Evolutionary conservation across 92 coral and sea anemone species (phyloP).

Genomic region (Phenganax marumi): DNA sequence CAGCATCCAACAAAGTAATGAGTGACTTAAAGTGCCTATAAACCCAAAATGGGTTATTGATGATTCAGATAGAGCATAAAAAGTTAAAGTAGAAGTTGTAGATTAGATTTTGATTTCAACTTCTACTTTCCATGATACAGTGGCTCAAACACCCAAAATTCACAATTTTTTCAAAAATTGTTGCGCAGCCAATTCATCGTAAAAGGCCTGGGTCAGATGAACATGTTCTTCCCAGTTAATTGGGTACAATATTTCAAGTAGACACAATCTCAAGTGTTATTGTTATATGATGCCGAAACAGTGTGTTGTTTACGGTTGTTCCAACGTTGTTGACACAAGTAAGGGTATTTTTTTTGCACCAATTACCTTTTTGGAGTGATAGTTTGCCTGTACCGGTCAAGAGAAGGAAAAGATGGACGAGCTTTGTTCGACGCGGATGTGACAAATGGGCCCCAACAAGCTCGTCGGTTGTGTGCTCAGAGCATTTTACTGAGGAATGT

Average conservation of each 20-base stretch:
- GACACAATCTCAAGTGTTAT: background rate
- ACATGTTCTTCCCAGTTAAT: too few species aligned
- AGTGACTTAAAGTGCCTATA: conserved; percentile 38
- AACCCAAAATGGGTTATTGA: conserved; percentile 31
- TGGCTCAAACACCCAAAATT: background rate
- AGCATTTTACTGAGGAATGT: background rate
- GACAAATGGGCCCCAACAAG: background rate
- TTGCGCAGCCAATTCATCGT: too few species aligned
- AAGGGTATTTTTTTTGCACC: conserved; percentile 3
- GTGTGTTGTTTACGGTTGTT: conserved; percentile 1
- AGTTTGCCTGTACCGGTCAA: conserved; percentile 1
- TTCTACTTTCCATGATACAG: conserved; percentile 24
- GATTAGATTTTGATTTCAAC: conserved; percentile 13
- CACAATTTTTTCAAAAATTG: too few species aligned
- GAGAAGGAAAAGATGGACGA: conserved; percentile 13
- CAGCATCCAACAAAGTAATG: conserved; percentile 22
- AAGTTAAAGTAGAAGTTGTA: conserved; percentile 33
- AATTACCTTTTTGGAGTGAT: conserved; percentile 16
- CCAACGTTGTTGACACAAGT: background rate
- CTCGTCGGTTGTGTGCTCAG: background rate
- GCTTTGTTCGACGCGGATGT: background rate
- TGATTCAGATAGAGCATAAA: conserved; percentile 43
- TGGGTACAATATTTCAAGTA: background rate
- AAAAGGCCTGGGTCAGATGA: too few species aligned
- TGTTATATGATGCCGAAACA: conserved; percentile 3